Percentiles rank a stretch among this genome's conserved stretches.
phyloP scores from a whole-genome alignment of 2,888 invertebrate genomes.

The Glaucopsyche alexis region DNA sequence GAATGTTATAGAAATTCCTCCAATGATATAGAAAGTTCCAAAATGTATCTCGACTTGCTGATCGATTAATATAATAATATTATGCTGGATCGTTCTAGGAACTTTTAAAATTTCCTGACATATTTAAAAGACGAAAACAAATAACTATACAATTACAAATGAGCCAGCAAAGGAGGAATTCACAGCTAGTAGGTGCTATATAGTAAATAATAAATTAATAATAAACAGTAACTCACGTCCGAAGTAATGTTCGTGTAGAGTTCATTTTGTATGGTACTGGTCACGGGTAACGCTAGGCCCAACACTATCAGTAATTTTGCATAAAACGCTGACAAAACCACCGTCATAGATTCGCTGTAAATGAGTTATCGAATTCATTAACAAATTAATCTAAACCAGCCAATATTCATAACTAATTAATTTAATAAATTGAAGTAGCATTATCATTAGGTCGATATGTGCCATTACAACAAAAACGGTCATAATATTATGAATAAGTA shows the following conservation, averaged over 20 bases:
- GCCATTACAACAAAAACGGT: too few species aligned
- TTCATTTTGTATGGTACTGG: constrained; percentile 81
- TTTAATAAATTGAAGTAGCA: constrained; percentile 11
- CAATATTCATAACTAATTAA: constrained; percentile 21
- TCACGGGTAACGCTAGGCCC: constrained; percentile 82
- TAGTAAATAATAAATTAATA: neutral
- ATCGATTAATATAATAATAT: too few species aligned
- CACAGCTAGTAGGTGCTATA: too few species aligned
- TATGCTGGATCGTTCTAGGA: too few species aligned
- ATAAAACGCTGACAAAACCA: constrained; percentile 82
- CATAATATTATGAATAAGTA: too few species aligned
- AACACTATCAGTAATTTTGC: constrained; percentile 83
- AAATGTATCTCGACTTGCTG: too few species aligned
- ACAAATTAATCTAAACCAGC: constrained; percentile 40
- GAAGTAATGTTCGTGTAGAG: constrained; percentile 67
- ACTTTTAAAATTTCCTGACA: too few species aligned
- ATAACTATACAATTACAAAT: too few species aligned
- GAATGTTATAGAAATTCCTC: too few species aligned
- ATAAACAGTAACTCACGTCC: constrained; percentile 58
- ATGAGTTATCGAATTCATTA: constrained; percentile 51
- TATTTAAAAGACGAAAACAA: too few species aligned
- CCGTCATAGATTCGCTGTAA: constrained; percentile 80
- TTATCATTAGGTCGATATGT: neutral
- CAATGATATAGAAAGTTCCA: too few species aligned
- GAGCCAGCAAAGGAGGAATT: too few species aligned